Base-by-base conservation (phyloP, 2,888 invertebrate genomes). In the Belgica antarctica region DNA sequence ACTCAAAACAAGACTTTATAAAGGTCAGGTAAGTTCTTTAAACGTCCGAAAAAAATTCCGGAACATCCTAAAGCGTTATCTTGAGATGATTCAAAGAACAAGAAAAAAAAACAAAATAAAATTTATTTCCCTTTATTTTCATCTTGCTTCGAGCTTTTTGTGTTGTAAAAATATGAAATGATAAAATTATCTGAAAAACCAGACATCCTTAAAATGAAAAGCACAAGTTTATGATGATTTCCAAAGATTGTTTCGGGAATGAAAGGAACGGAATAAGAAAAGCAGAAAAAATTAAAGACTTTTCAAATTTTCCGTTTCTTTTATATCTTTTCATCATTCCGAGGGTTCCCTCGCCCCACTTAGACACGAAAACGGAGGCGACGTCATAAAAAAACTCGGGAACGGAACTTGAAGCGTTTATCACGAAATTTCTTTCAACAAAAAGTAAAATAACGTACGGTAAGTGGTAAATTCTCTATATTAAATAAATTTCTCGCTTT, bases 331-430 rank as follows among this genome's bases (percentile, higher is more conserved):
- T n/a, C n/a, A n/a, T n/a, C n/a, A n/a, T n/a, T 15, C 61, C 61
- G 28, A 25, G 24, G 28, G 17, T 27, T 47, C 25, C 7, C 24
- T 24, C 61, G 28, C 28, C n/a, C 61, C 25, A 57, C n/a, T n/a
- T n/a, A n/a, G n/a, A 19, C 22, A 7, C 2, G 3, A n/a, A n/a
- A 57, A 15, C 17, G 57, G 10, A 7, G 41, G 63, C 41, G 65
- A 27, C 46, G 65, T 66, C 65, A 66, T 66, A 47, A 66, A 66
- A 47, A 28, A 62, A 28, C 28, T 5, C 62, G 31, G n/a, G n/a
- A 68, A 47, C 68, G 68, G 68, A 68, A 57, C 68, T 68, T 68
- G 52, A 66, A 34, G 34, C 68, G 57, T 68, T 68, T 68, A 68
- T 68, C 68, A 68, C n/a, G 52, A 57, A 36, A 68, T 57, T 47